Evolutionary conservation across 2,888 invertebrate species (phyloP).

Genomic region (Cremastinae sp.): DNA sequence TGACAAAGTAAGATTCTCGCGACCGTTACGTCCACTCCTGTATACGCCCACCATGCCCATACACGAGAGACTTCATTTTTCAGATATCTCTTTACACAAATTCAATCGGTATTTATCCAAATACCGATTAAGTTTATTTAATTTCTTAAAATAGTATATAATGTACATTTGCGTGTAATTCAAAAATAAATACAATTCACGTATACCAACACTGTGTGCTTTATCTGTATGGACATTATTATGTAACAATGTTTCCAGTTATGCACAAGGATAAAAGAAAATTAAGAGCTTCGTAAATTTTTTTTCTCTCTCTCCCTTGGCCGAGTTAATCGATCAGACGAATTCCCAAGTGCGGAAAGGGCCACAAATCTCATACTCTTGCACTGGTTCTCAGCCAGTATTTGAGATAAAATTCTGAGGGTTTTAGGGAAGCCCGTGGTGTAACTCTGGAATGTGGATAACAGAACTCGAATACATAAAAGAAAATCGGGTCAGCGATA

Average conservation of each 20-base stretch:
- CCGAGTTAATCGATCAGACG: slow-evolving; percentile 42
- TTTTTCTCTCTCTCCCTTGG: slow-evolving; percentile 4
- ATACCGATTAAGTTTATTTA: too few species aligned
- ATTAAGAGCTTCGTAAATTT: too few species aligned
- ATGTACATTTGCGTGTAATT: too few species aligned
- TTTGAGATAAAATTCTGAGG: slow-evolving; percentile 32
- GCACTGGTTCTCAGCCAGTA: slow-evolving; percentile 20
- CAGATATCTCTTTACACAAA: too few species aligned
- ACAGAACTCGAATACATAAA: slow-evolving; percentile 9
- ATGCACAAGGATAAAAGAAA: not conserved
- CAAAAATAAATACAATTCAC: too few species aligned
- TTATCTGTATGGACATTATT: too few species aligned
- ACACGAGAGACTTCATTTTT: too few species aligned
- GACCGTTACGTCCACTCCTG: slow-evolving; percentile 29
- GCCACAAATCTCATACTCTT: slow-evolving; percentile 33
- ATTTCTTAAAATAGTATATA: too few species aligned
- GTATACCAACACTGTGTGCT: too few species aligned
- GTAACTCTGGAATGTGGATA: not conserved
- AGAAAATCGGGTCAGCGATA: not conserved
- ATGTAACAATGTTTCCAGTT: too few species aligned
- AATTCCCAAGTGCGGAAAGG: slow-evolving; percentile 12
- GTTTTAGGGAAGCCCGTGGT: slow-evolving; percentile 17
- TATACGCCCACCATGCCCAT: too few species aligned
- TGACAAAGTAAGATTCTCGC: slow-evolving; percentile 39
- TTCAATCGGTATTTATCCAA: too few species aligned